Evolutionary conservation across 1,140 invertebrate species (phyloP).

Genomic region (Stegodyphus mimosarum): DNA sequence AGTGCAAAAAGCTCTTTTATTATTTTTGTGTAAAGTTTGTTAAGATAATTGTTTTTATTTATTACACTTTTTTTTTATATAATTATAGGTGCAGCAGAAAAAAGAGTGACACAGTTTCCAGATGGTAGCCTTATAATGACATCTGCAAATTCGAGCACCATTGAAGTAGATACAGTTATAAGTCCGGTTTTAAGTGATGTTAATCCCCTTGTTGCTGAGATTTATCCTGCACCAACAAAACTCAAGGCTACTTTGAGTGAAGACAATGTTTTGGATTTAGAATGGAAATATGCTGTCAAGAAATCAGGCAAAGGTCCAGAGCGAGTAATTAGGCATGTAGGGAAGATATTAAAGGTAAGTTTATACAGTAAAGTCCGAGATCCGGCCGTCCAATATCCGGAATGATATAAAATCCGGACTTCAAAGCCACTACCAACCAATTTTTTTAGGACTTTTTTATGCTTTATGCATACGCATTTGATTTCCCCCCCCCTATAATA

Average conservation of each 20-base stretch:
- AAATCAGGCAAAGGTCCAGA: conserved; percentile 64
- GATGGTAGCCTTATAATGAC: conserved; percentile 55
- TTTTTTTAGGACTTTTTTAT: too few species aligned
- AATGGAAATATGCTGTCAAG: conserved; percentile 84
- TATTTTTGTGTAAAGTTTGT: too few species aligned
- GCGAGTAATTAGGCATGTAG: conserved; percentile 47
- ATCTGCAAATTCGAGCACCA: conserved; percentile 54
- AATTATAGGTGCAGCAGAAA: conserved; percentile 45
- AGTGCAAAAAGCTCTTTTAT: too few species aligned
- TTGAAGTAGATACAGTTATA: conserved; percentile 62
- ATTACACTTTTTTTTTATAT: too few species aligned
- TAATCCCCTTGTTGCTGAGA: conserved; percentile 58
- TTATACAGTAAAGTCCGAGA: too few species aligned
- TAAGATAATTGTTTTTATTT: too few species aligned
- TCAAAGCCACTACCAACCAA: too few species aligned
- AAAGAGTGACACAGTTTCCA: conserved; percentile 56
- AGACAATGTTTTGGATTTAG: conserved; percentile 90
- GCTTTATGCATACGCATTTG: too few species aligned
- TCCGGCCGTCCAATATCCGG: too few species aligned
- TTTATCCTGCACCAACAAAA: conserved; percentile 85
- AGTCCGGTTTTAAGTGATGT: conserved; percentile 61
- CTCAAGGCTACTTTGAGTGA: conserved; percentile 88
- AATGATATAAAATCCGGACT: too few species aligned
- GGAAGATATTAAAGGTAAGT: conserved; percentile 55
- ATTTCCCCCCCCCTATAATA: too few species aligned